Base-by-base conservation (phyloP, 2,888 invertebrate genomes). In the Apocheima hispidaria region DNA sequence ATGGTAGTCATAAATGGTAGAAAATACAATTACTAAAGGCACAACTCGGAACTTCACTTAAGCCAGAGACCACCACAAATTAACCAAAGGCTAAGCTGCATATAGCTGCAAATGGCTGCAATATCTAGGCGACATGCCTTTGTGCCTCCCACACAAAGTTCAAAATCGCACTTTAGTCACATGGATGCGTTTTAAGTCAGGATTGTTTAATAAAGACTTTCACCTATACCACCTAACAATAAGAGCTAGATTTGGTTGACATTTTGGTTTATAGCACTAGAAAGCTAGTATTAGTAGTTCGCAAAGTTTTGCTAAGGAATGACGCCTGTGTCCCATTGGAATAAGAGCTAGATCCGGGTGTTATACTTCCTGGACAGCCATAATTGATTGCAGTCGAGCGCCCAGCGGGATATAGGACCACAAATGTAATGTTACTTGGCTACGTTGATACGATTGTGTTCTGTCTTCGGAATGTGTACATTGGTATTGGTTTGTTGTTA, bases 301-400 rank as follows among this genome's bases (percentile, higher is more conserved):
- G 23, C 16, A 18, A 21, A 21, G 23, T 51, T 38, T 21, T 28
- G 23, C 18, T 4, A 46, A 16, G 30, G n/a, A 12, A 35, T 36
- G 41, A 4, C 18, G 30, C 23, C 43, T 54, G 26, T 35, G 50
- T 20, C 12, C 14, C 20, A 4, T 38, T 28, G 44, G 50, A 41
- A 54, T 50, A 60, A 50, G 54, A 44, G 49, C 41, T 55, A 54
- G 28, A 43, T 54, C 18, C 40, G 41, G 28, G 38, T 36, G 41
- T 35, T 30, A 16, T 20, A 12, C 3, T 49, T 20, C 33, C 46
- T 57, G 71, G 60, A 71, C 63, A 71, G 67, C 70, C 69, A 76
- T 78, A 81, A 82, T 79, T 80, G 77, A 83, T 77, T 75, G 79
- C 59, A 65, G 54, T 55, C 33, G 38, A 52, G 43, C 28, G 40